Base-by-base conservation (phyloP, 1,140 invertebrate species). In the Drosophila funebris region DNA sequence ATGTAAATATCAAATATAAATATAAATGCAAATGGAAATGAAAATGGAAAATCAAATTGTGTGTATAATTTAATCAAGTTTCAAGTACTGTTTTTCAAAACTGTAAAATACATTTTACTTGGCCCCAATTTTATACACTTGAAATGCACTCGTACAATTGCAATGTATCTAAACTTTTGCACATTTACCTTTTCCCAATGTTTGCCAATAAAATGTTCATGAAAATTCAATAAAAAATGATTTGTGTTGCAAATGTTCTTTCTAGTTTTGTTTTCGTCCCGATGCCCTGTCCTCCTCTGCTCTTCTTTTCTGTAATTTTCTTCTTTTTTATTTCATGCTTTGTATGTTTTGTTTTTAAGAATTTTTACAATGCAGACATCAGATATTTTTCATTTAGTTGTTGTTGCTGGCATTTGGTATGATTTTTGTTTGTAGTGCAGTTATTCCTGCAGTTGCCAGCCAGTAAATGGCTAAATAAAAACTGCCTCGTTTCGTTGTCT, bases 191-290 rank as follows among this genome's bases (percentile, higher is more conserved):
- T 62, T 76, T 43, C 56, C 41, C 52, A 68, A 69, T 67, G 73
- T 68, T 76, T 81, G 75, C 82, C 82, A 87, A 87, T 87, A 82
- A 87, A 87, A 87, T 81, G 85, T 87, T 87, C 82, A 87, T 81
- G 78, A 78, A 87, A 87, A 87, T 87, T 87, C 82, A 87, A 87
- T 87, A 87, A 87, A 87, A 87, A 87, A 87, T 87, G 82, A 87
- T 87, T 87, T 87, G 82, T 87, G 82, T 50, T 63, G 67, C 74
- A 61, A 36, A 53, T 46, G 24, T 29, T 31, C 9, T 43, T 13
- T 41, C 29, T 27, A 22, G n/a, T 53, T 44, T 43, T 44, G 13
- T 66, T 85, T 82, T n/a, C n/a, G n/a, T 48, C 37, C 36, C 8
- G 14, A 6, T 36, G 37, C 37, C 36, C 8, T 14, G 3, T 36